phyloP scores from a whole-genome alignment of 2,888 invertebrate species.

The Ferrisia virgata region DNA sequence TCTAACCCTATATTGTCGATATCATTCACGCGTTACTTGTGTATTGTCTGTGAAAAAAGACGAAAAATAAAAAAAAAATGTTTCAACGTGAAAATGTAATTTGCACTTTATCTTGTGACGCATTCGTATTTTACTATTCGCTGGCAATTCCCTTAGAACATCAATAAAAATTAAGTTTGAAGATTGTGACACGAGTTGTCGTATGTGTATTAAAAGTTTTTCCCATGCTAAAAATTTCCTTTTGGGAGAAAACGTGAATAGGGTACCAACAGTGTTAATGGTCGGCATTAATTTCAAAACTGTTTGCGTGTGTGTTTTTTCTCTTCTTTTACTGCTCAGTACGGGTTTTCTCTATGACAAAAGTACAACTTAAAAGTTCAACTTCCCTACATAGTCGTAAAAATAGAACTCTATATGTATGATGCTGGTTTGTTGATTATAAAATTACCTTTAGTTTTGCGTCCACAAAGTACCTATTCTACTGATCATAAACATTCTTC shows the following conservation, averaged over 20 bases:
- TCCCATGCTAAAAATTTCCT: slow-evolving; percentile 13
- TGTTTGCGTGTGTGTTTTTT: not conserved
- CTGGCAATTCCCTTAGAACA: not conserved
- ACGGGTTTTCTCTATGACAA: not conserved
- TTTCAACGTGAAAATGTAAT: slow-evolving; percentile 11
- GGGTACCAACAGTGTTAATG: slow-evolving; percentile 34
- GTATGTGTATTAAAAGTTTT: slow-evolving; percentile 15
- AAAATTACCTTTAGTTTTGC: not conserved
- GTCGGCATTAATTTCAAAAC: slow-evolving; percentile 35
- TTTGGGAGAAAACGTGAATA: slow-evolving; percentile 15
- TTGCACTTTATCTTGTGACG: slow-evolving; percentile 23
- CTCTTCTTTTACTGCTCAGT: not conserved
- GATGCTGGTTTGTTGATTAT: not conserved
- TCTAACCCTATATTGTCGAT: slow-evolving; percentile 1
- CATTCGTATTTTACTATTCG: slow-evolving; percentile 26
- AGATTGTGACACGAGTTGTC: slow-evolving; percentile 18
- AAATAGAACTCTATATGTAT: not conserved
- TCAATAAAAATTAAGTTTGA: slow-evolving; percentile 33
- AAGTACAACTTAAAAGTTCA: not conserved
- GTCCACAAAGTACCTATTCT: not conserved
- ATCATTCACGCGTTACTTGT: slow-evolving; percentile 5
- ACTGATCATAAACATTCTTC: not conserved
- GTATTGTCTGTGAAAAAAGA: slow-evolving; percentile 1
- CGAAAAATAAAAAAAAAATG: not conserved
- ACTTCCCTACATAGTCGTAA: not conserved